Base-by-base conservation (phyloP, 2,797 vertebrate species). In the Lepilemur ruficaudatus region DNA sequence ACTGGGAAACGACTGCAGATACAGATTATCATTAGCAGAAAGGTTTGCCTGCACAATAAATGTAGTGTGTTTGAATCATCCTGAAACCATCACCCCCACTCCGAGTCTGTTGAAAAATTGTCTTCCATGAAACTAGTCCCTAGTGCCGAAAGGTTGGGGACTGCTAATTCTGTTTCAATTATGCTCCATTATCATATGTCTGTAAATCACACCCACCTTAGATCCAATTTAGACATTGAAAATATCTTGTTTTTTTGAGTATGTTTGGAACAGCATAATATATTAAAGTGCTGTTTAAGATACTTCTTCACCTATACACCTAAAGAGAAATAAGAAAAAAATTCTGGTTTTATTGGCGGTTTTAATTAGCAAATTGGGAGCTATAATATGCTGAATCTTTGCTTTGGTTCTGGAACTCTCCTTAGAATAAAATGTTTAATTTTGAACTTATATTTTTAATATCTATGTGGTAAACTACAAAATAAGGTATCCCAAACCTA, bases 401-500 rank as follows among this genome's bases (percentile, higher is more conserved):
- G 72, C n/a, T 91, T 85, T 94, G 32, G 17, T 72, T 17, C 32
- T 89, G 52, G 35, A 80, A 70, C 86, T 89, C 96, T 38, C 22
- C 20, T 93, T 73, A 43, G 17, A 96, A n/a, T n/a, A 50, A 57
- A 76, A 67, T 73, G n/a, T 73, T 86, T 75, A 83, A 65, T 52
- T 82, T 92, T 46, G 28, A 63, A 67, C 85, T 93, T 94, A 22
- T 87, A 92, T 88, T 96, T 80, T 88, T 59, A 84, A 90, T 85
- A 59, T 55, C 92, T 90, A 5, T 48, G 52, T 82, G 15, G 13
- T 57, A 76, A 93, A 75, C 35, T 61, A 14, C 43, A 78, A 92
- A 91, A 61, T 69, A 41, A 85, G 5, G 11, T 73, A 28, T 85
- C 28, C 11, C 35, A 32, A 61, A 78, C 76, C 5, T 55, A 17